Percentiles rank a stretch among this genome's conserved stretches.
phyloP scores from a whole-genome alignment of 35 echinoderm and acorn worm genomes.

The Ophioderma brevispina region DNA sequence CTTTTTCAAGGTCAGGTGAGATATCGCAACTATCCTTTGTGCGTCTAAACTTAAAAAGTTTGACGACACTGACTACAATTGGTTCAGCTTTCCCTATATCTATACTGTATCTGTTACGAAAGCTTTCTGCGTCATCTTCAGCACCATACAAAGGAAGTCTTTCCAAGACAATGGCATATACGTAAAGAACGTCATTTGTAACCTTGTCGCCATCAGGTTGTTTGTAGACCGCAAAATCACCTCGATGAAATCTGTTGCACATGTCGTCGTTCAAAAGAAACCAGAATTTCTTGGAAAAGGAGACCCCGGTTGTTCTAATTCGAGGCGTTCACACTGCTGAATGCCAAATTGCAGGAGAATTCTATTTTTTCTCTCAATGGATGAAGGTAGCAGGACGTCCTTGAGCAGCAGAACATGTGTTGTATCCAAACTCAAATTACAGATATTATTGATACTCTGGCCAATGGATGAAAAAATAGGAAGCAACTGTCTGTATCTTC shows the following conservation, averaged over 20 bases:
- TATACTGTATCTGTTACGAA: conserved; percentile 2
- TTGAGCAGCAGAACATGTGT: not conserved
- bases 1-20: too few species aligned
- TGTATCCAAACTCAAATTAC: not conserved
- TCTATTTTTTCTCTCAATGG: not conserved
- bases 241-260: conserved; percentile 1
- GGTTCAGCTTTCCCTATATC: not conserved
- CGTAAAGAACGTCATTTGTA: not conserved
- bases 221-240: conserved; percentile 16
- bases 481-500: not conserved
- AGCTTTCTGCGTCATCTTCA: not conserved
- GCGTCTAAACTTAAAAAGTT: conserved; percentile 22
- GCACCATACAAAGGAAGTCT: not conserved
- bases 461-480: not conserved
- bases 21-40: not conserved
- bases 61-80: not conserved
- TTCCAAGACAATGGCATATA: not conserved
- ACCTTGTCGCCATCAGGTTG: not conserved
- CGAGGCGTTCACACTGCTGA: not conserved
- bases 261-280: conserved; percentile 15
- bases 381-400: not conserved
- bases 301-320: not conserved
- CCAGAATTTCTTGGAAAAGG: not conserved
- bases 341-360: not conserved
- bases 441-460: not conserved